A percentile compares a stretch with the other conserved stretches of the same genome.
Conservation (phyloP, 2,888 invertebrate genomes). For the Xestia sexstrigata region DNA sequence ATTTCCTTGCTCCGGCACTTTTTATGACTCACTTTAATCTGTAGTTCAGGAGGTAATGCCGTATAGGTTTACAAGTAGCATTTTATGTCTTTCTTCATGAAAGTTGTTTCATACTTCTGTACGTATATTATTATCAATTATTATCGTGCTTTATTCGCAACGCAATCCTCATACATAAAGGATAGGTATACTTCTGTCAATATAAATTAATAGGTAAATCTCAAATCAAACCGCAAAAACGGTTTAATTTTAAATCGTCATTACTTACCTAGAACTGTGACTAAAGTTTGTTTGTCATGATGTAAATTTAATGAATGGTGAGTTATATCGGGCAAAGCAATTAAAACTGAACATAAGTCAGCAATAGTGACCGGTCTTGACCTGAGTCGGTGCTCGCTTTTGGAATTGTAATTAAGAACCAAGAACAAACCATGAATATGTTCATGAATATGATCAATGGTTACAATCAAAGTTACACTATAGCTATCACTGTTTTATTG, state of each 20-base stretch:
- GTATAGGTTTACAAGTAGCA: slow-evolving; percentile 11
- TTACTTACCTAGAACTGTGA: slow-evolving; percentile 60
- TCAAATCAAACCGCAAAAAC: slow-evolving; percentile 38
- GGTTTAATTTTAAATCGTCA: slow-evolving; percentile 46
- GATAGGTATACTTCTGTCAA: not conserved
- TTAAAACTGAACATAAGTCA: slow-evolving; percentile 66
- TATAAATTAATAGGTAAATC: slow-evolving; percentile 5
- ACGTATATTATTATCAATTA: not conserved
- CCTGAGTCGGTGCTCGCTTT: slow-evolving; percentile 62
- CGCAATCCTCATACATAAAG: not conserved
- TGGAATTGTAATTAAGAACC: slow-evolving; percentile 62
- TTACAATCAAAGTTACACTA: slow-evolving; percentile 38
- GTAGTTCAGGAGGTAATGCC: slow-evolving; percentile 13
- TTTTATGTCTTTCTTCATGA: slow-evolving; percentile 32
- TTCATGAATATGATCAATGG: slow-evolving; percentile 45
- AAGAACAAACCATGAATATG: slow-evolving; percentile 51
- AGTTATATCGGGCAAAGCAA: slow-evolving; percentile 64
- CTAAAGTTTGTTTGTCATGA: slow-evolving; percentile 64
- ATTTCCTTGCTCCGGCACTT: slow-evolving; percentile 43
- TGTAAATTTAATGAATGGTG: slow-evolving; percentile 62
- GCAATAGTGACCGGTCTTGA: slow-evolving; percentile 69
- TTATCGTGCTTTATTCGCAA: not conserved
- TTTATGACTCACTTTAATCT: slow-evolving; percentile 44
- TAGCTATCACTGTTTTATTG: slow-evolving; percentile 5
- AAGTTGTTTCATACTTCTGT: not conserved